A percentile compares a stretch with the other conserved stretches of the same genome.
phyloP scores from a whole-genome alignment of 23 tunicate species.

The Ascidia mentula region DNA sequence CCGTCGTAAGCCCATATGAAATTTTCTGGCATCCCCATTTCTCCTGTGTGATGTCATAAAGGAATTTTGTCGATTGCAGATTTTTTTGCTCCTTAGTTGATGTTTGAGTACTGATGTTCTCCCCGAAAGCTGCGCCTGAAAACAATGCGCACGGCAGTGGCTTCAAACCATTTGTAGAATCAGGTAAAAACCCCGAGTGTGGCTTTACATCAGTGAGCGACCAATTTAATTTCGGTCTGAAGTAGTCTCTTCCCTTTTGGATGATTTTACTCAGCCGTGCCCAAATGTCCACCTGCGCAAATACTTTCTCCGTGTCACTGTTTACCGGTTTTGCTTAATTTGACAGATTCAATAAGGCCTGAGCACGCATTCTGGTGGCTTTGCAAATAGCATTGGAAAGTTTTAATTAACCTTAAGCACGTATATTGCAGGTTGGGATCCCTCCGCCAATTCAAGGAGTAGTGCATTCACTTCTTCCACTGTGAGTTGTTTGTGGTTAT shows the following conservation, averaged over 20 bases:
- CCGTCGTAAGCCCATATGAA: too few species aligned
- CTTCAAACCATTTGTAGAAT: constrained; percentile 3
- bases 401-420: not conserved
- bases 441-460: not conserved
- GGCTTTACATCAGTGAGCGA: not conserved
- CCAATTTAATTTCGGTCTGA: not conserved
- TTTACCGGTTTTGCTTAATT: not conserved
- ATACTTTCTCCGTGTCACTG: not conserved
- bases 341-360: not conserved
- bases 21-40: not conserved
- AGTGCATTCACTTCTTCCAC: not conserved
- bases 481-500: too few species aligned
- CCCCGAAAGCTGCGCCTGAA: constrained; percentile 1
- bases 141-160: not conserved
- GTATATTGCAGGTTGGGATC: not conserved
- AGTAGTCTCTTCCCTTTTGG: not conserved
- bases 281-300: constrained; percentile 2
- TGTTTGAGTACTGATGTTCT: not conserved
- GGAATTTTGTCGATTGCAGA: not conserved
- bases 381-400: not conserved
- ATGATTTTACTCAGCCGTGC: not conserved
- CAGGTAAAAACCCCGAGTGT: not conserved
- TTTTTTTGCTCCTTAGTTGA: constrained; percentile 5
- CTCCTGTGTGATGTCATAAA: not conserved
- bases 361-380: not conserved